Percentiles rank a stretch among this genome's conserved stretches.
phyloP scores from a whole-genome alignment of 2,888 invertebrate genomes.

The Metellina segmentata region DNA sequence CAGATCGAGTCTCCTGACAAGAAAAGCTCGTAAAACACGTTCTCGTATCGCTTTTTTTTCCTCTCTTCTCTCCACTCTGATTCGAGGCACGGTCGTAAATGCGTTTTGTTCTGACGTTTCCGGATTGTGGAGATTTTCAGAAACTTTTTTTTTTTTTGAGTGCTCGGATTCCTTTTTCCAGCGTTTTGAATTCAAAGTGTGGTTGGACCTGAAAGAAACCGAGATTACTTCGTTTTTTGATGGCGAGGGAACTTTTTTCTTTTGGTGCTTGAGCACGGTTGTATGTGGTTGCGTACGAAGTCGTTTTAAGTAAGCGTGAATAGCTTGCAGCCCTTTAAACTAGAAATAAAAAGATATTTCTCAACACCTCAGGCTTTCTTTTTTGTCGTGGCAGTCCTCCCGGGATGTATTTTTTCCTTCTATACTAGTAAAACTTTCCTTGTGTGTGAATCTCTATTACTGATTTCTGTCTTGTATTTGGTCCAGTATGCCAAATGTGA shows the following conservation, averaged over 20 bases:
- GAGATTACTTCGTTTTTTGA: background rate
- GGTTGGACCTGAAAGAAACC: background rate
- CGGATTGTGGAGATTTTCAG: background rate
- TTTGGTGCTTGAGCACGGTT: background rate
- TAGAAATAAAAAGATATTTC: background rate
- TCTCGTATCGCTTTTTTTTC: background rate
- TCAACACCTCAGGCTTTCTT: no score
- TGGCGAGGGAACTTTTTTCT: background rate
- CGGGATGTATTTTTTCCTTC: no score
- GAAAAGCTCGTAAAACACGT: background rate
- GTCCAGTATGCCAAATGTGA: no score
- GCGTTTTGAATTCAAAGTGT: background rate
- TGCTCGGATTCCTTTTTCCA: background rate
- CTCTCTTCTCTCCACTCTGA: background rate
- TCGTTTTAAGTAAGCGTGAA: background rate
- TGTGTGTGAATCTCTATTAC: no score
- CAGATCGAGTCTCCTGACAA: background rate
- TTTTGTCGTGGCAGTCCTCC: no score
- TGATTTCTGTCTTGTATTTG: no score
- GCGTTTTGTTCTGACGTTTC: slow-evolving; percentile 1
- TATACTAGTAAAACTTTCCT: no score
- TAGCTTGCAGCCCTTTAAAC: background rate
- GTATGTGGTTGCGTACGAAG: background rate
- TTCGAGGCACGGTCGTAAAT: background rate
- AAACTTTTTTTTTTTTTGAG: background rate